A percentile compares a stretch with the other conserved stretches of the same genome.
Evolutionary conservation across 2,113 vertebrate species (phyloP).

Genomic region (Bombycilla garrulus): DNA sequence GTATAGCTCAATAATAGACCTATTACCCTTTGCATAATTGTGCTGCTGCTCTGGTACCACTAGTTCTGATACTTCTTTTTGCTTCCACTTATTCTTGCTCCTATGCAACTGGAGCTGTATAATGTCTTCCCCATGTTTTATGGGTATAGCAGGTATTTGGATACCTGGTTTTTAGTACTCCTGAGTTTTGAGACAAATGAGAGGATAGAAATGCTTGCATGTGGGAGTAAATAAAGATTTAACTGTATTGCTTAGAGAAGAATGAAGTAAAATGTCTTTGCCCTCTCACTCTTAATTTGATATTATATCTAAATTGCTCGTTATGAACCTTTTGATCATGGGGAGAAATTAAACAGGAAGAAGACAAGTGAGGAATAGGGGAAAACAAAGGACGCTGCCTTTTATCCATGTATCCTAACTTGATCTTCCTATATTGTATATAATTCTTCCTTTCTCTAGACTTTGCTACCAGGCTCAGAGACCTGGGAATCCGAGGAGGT

Average conservation of each 20-base stretch:
- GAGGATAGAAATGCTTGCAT: not conserved
- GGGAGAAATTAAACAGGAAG: not conserved
- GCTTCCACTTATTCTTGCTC: not conserved
- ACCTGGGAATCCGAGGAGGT: not conserved
- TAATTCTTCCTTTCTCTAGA: not conserved
- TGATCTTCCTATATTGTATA: not conserved
- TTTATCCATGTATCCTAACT: not conserved
- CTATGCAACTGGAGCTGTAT: not conserved
- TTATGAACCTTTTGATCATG: not conserved
- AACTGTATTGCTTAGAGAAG: not conserved
- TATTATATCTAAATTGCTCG: not conserved
- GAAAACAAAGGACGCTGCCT: not conserved
- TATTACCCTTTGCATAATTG: not conserved
- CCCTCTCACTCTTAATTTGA: not conserved
- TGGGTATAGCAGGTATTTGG: not conserved
- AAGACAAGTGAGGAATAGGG: not conserved
- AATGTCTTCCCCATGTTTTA: not conserved
- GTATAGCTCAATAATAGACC: not conserved
- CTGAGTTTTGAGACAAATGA: not conserved
- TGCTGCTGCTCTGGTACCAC: not conserved
- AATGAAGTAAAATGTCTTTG: not conserved
- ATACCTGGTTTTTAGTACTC: not conserved
- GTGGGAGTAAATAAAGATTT: not conserved
- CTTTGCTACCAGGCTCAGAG: not conserved
- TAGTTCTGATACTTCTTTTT: not conserved